Base-by-base conservation (phyloP, 1,140 invertebrate species). In the Hylyphantes graminicola region DNA sequence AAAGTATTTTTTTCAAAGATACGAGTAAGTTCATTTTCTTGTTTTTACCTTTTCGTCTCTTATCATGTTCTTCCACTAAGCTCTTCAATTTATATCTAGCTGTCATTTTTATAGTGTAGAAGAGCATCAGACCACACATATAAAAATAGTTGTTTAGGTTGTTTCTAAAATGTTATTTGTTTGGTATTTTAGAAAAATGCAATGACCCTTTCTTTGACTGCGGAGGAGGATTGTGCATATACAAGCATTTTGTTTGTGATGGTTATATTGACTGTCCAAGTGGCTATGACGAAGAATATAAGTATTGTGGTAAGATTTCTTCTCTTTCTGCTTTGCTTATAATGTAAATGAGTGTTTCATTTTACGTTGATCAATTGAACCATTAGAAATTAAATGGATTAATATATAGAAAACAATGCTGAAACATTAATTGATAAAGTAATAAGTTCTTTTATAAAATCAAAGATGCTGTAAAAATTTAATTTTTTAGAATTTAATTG, bases 201-300 rank as follows among this genome's bases (percentile, higher is more conserved):
- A 87, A 86, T 4, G 87, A 90, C 35, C 87, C 87, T 10, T 88
- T 85, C 75, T 93, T 92, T 88, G 87, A 88, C 21, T 94, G 95
- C 72, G 93, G 93, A 82, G 94, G 94, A 78, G 95, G 95, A 0
- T 91, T 92, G 3, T 98, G 96, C 89, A 96, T 98, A 87, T 95
- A 94, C 87, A 94, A 94, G 92, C 95, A 95, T 90, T 98, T 97
- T 90, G 94, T 96, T 0, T 98, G 97, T 90, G 96, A 98, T 89
- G 95, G 95, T 19, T 92, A 95, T 86, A 92, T 93, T 76, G 95
- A 97, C 88, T 97, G 96, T 89, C 90, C 92, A 7, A 96, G 96
- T 88, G 93, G 93, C 13, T 94, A 94, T 0, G 95, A 96, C 88
- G 95, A 97, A 89, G 91, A 86, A 79, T 15, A 84, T 17, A 86